Conservation (phyloP, 2,113 vertebrate genomes). For the Epinephelus moara region DNA sequence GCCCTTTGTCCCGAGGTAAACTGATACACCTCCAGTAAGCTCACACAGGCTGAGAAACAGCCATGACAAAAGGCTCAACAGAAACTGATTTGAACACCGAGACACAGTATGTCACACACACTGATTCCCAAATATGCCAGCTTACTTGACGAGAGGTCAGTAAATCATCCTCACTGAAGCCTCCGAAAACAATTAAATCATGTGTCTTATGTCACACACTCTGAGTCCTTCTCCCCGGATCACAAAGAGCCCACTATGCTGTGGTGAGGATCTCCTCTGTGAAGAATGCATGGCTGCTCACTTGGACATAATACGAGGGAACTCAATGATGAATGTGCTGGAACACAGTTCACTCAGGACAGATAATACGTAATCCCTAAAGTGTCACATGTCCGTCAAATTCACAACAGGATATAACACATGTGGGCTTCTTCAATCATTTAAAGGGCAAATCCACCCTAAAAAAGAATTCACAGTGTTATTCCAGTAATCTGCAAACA, state of each 20-base stretch:
- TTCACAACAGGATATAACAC: not conserved
- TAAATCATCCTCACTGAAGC: not conserved
- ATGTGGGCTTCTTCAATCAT: not conserved
- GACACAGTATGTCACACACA: not conserved
- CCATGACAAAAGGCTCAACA: not conserved
- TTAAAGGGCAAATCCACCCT: not conserved
- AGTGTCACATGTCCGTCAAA: not conserved
- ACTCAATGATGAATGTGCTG: constrained; percentile 41
- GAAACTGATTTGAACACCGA: not conserved
- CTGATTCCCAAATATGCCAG: not conserved
- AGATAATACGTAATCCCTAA: not conserved
- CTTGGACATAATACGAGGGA: constrained; percentile 53
- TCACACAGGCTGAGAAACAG: not conserved
- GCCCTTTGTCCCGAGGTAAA: constrained; percentile 2
- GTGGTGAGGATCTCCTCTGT: constrained; percentile 30
- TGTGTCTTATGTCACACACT: constrained; percentile 13
- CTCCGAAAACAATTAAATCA: constrained; percentile 8
- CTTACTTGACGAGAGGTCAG: not conserved
- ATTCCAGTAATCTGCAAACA: not conserved
- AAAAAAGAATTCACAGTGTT: not conserved
- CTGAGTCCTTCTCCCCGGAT: constrained; percentile 1
- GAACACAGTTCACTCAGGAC: constrained; percentile 24
- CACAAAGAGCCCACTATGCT: constrained; percentile 58
- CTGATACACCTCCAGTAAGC: not conserved
- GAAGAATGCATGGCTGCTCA: constrained; percentile 61